phyloP scores from a whole-genome alignment of 2,888 invertebrate species.

The Silvanus unidentatus region DNA sequence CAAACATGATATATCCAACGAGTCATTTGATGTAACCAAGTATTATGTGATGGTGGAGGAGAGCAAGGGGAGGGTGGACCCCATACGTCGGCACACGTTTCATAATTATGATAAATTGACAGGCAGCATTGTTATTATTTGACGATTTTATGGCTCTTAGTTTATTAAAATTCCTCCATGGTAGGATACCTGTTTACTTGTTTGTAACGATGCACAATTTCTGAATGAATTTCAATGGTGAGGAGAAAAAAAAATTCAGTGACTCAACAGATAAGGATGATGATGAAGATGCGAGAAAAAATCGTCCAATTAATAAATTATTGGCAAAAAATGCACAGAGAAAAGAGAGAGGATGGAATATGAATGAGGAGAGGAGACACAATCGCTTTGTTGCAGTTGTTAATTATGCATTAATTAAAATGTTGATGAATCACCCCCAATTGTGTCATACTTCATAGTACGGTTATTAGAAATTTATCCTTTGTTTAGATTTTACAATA shows the following conservation, averaged over 20 bases:
- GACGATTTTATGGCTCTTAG: conserved; percentile 30
- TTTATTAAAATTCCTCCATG: conserved; percentile 11
- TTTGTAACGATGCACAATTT: too few relatives aligned
- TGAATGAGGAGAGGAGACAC: conserved; percentile 20
- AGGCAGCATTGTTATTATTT: conserved; percentile 27
- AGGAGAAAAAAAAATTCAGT: too few relatives aligned
- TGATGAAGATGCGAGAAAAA: too few relatives aligned
- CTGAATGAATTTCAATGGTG: too few relatives aligned
- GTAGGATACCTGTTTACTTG: too few relatives aligned
- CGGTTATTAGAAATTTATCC: conserved; percentile 42
- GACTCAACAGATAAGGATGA: too few relatives aligned
- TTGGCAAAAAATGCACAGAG: too few relatives aligned
- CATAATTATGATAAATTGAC: conserved; percentile 34
- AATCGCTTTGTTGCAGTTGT: conserved; percentile 43
- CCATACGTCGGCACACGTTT: conserved; percentile 27
- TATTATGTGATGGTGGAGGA: not conserved
- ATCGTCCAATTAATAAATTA: too few relatives aligned
- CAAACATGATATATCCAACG: conserved; percentile 29
- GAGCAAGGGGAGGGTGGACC: conserved; percentile 10
- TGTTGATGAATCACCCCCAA: conserved; percentile 43
- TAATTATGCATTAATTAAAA: conserved; percentile 46
- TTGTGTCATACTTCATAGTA: conserved; percentile 37
- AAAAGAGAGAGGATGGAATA: too few relatives aligned
- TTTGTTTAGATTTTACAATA: conserved; percentile 32
- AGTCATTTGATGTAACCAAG: conserved; percentile 30